Conservation (phyloP, 2,888 invertebrate species). For the Synanthedon formicaeformis region DNA sequence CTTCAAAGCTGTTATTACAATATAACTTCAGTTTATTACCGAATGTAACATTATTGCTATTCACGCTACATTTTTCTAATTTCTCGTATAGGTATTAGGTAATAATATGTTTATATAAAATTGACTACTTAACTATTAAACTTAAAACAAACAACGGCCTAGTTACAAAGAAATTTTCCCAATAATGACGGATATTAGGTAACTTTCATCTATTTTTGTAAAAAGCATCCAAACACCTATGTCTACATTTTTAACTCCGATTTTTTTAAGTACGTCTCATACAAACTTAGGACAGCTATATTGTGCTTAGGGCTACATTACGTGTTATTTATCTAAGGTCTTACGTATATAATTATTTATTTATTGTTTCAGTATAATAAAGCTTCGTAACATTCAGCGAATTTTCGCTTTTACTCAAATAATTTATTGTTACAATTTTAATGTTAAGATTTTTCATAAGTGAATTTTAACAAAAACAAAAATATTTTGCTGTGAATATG, state of each 20-base stretch:
- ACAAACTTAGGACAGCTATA: slow-evolving; percentile 23
- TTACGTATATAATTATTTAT: slow-evolving; percentile 59
- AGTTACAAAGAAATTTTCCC: slow-evolving; percentile 28
- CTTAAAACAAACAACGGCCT: slow-evolving; percentile 32
- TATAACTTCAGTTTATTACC: slow-evolving; percentile 1
- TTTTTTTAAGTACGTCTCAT: slow-evolving; percentile 18
- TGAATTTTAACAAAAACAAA: no score
- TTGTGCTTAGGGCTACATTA: not conserved
- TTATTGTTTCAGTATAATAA: slow-evolving; percentile 58
- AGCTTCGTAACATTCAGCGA: slow-evolving; percentile 30
- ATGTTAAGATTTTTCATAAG: no score
- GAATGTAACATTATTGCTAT: slow-evolving; percentile 19
- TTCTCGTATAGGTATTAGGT: slow-evolving; percentile 10
- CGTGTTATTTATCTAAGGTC: slow-evolving; percentile 18
- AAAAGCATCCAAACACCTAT: slow-evolving; percentile 67
- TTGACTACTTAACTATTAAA: slow-evolving; percentile 46
- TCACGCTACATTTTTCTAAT: slow-evolving; percentile 26
- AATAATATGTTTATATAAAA: slow-evolving; percentile 34
- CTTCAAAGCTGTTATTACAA: slow-evolving; percentile 15
- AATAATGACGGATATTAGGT: slow-evolving; percentile 41
- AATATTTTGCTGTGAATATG: no score
- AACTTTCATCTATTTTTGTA: slow-evolving; percentile 46
- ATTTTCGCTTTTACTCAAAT: not conserved
- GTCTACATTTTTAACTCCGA: slow-evolving; percentile 35
- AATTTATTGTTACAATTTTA: no score